These are phyloP conservation scores for Genyomyrus donnyi DNA, from an alignment of 2,113 vertebrate genomes.

Conservation along the genomic window DNA sequence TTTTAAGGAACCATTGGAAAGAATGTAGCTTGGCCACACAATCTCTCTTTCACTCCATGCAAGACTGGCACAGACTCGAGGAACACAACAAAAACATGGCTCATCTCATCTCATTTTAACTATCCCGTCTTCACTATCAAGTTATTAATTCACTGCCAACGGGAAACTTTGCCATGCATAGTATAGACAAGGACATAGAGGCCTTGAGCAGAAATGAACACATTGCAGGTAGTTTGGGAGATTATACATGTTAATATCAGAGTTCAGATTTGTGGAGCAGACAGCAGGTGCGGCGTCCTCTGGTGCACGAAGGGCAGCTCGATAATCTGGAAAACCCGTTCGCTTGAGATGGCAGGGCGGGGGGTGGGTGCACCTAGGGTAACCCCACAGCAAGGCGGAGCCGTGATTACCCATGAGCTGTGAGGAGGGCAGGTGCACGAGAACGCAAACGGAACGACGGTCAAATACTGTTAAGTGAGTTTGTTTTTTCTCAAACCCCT, in stretches of 20 bases:
- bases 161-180: constrained; percentile 58
- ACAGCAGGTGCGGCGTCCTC: background rate
- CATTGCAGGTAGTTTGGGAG: constrained; percentile 16
- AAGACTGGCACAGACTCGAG: background rate
- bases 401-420: background rate
- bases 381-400: background rate
- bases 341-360: background rate
- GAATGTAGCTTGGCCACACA: background rate
- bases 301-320: background rate
- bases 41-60: background rate
- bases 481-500: background rate
- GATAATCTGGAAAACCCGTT: background rate
- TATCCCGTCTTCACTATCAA: background rate
- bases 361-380: background rate
- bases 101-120: background rate
- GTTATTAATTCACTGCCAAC: constrained; percentile 46
- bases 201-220: constrained; percentile 36
- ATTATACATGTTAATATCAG: background rate
- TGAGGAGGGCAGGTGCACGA: background rate
- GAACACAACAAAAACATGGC: background rate
- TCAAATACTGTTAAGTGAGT: background rate
- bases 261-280: background rate
- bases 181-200: constrained; percentile 62
- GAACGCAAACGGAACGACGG: background rate
- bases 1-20: background rate